These are phyloP conservation scores for Pithys albifrons DNA, from an alignment of 2,113 vertebrate genomes.

Conservation along the genomic window DNA sequence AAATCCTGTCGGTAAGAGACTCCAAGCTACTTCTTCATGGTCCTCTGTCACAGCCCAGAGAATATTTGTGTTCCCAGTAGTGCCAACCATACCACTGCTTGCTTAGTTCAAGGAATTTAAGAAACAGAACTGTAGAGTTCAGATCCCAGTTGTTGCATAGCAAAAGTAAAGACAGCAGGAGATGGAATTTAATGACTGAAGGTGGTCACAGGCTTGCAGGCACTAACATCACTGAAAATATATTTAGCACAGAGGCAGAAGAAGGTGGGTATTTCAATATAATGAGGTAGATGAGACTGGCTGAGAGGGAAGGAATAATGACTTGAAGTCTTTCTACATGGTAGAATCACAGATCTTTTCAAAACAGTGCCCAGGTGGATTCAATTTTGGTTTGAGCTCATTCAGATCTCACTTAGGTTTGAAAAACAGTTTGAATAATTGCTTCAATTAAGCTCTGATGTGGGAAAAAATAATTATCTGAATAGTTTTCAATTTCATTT, in stretches of 20 bases:
- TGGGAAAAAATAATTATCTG: not conserved
- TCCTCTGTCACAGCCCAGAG: not conserved
- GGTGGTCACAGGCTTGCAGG: not conserved
- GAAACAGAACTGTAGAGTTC: not conserved
- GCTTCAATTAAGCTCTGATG: not conserved
- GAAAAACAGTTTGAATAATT: not conserved
- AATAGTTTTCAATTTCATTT: not conserved
- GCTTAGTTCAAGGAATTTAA: not conserved
- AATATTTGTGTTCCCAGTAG: not conserved
- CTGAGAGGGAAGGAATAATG: not conserved
- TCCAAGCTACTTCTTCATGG: not conserved
- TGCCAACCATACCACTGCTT: not conserved
- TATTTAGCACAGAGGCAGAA: not conserved
- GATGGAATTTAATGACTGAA: not conserved
- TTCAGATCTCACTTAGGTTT: not conserved
- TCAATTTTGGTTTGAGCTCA: not conserved
- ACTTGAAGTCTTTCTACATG: accelerated
- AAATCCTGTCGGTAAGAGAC: not conserved
- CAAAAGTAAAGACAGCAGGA: not conserved
- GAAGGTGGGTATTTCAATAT: not conserved
- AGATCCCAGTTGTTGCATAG: not conserved
- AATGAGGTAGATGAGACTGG: not conserved
- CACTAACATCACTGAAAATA: not conserved
- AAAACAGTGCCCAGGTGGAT: not conserved
- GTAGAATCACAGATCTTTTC: not conserved